These are phyloP conservation scores for Probosciger aterrimus DNA, from an alignment of 2,113 vertebrate genomes.

Conservation along the genomic window DNA sequence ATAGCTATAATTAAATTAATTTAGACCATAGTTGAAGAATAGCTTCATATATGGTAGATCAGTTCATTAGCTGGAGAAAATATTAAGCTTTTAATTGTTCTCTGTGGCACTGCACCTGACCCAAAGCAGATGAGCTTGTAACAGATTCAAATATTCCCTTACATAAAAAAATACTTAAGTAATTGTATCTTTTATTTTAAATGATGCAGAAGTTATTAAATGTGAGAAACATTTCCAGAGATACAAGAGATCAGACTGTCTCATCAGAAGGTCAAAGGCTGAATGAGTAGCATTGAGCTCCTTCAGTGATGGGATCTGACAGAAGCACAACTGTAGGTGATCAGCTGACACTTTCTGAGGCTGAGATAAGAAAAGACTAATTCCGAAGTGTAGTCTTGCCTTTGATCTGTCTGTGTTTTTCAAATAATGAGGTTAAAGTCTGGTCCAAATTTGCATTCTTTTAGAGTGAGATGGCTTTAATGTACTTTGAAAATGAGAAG, in stretches of 20 bases:
- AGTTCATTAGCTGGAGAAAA: not conserved
- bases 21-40: not conserved
- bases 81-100: not conserved
- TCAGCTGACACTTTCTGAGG: slow-evolving; percentile 65
- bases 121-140: not conserved
- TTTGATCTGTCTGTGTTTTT: slow-evolving; percentile 61
- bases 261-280: slow-evolving; percentile 54
- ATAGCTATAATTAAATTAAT: not conserved
- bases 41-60: not conserved
- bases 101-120: not conserved
- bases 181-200: not conserved
- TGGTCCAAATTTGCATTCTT: not conserved
- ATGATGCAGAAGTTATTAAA: not conserved
- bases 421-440: not conserved
- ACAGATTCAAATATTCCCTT: not conserved
- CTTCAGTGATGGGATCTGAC: slow-evolving; percentile 47
- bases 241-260: slow-evolving; percentile 62
- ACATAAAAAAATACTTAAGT: not conserved
- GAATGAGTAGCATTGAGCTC: slow-evolving; percentile 58
- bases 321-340: slow-evolving; percentile 62
- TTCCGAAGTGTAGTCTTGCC: not conserved
- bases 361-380: slow-evolving; percentile 64
- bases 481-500: not conserved
- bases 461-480: not conserved
- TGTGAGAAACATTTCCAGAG: not conserved